Conservation (phyloP, 1,140 invertebrate genomes). For the Daktulosphaira vitifoliae region DNA sequence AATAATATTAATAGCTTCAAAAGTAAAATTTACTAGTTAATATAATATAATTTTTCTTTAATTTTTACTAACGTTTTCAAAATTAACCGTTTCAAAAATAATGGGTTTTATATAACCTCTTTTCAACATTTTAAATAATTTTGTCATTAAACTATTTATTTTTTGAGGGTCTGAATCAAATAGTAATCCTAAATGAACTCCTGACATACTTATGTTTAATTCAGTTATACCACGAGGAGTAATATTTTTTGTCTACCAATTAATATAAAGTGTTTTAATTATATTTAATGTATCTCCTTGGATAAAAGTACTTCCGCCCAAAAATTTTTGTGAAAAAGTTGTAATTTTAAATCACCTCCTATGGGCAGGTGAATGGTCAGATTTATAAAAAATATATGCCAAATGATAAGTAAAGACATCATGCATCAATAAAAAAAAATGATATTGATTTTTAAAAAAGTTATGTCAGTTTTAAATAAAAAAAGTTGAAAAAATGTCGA, state of each 20-base stretch:
- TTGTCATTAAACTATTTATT: conserved; percentile 40
- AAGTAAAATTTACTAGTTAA: no score
- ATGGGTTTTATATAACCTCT: conserved; percentile 41
- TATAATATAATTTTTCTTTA: no score
- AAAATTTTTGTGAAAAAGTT: no score
- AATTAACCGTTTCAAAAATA: conserved; percentile 30
- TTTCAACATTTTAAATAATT: conserved; percentile 41
- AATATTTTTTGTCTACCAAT: conserved; percentile 39
- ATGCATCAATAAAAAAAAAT: no score
- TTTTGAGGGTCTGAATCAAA: conserved; percentile 39
- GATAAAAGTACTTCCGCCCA: conserved; percentile 36
- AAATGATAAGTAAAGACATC: no score
- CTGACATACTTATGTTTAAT: conserved; percentile 38
- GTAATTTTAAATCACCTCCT: no score
- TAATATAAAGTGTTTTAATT: conserved; percentile 40
- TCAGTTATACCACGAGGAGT: conserved; percentile 38
- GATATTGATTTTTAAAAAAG: no score
- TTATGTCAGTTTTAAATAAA: no score
- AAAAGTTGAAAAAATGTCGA: no score
- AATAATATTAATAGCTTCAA: no score
- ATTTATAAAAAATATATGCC: no score
- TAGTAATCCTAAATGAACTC: conserved; percentile 44
- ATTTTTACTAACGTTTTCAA: conserved; percentile 29
- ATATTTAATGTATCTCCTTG: conserved; percentile 33
- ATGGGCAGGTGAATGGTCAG: no score